A percentile compares a stretch with the other conserved stretches of the same genome.
Evolutionary conservation across 2,888 invertebrate species (phyloP).

Genomic region (Apoda limacodes): DNA sequence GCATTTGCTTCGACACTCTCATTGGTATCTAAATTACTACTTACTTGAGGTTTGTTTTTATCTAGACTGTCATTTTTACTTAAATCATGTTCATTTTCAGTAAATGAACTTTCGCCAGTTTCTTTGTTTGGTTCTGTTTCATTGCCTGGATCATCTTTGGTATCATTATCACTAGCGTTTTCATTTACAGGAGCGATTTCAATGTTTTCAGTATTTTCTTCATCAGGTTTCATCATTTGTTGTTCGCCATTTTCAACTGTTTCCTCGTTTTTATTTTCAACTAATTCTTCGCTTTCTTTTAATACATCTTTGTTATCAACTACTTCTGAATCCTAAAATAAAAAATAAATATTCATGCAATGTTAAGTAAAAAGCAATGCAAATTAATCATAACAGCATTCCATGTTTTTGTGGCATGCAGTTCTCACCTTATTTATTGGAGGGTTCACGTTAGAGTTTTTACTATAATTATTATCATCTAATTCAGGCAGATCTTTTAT

Average conservation of each 20-base stretch:
- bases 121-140: constrained; percentile 11
- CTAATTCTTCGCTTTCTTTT: constrained; percentile 13
- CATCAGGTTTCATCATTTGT: constrained; percentile 3
- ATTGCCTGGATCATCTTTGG: constrained; percentile 12
- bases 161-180: constrained; percentile 15
- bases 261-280: constrained; percentile 3
- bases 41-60: no score
- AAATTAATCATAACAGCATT: constrained; percentile 43
- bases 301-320: constrained; percentile 19
- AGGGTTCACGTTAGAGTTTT: constrained; percentile 20
- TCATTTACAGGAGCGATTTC: constrained; percentile 16
- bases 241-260: constrained; percentile 8
- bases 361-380: constrained; percentile 54
- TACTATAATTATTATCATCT: constrained; percentile 35
- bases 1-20: no score
- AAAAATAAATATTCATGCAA: constrained; percentile 55
- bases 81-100: constrained; percentile 7
- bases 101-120: constrained; percentile 10
- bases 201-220: constrained; percentile 7
- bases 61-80: no score
- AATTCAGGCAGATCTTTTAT: constrained; percentile 55
- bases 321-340: constrained; percentile 48
- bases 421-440: constrained; percentile 39
- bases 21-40: no score
- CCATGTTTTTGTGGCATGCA: constrained; percentile 36